Conservation (phyloP, 35 echinoderm and acorn worm species). For the Eucidaris tribuloides region DNA sequence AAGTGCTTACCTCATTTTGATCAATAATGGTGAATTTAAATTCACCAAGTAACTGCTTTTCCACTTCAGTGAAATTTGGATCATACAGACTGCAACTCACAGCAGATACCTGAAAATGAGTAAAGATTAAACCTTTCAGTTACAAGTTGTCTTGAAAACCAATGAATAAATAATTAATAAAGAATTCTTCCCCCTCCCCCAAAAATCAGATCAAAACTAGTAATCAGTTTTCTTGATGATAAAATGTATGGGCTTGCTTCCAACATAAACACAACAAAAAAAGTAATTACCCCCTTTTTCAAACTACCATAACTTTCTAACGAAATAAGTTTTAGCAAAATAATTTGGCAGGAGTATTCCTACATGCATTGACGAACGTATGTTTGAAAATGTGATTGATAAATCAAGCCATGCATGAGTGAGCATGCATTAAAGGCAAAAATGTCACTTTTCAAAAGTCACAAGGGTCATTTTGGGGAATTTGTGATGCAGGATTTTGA, state of each 20-base stretch:
- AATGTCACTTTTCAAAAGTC: no score
- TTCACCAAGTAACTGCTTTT: constrained; percentile 46
- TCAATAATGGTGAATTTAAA: constrained; percentile 45
- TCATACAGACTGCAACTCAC: constrained; percentile 69
- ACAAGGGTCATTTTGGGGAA: no score
- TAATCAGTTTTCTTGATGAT: neutral
- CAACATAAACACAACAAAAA: no score
- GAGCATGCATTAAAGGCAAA: no score
- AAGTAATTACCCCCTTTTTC: neutral
- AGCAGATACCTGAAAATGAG: constrained; percentile 42
- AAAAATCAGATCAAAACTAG: neutral
- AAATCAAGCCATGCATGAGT: no score
- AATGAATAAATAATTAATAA: neutral
- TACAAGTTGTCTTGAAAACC: neutral
- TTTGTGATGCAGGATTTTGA: no score
- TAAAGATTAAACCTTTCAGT: neutral
- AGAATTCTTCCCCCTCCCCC: neutral
- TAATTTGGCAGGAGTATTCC: no score
- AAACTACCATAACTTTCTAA: neutral
- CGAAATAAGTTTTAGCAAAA: no score
- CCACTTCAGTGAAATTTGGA: constrained; percentile 66
- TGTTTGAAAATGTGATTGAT: no score
- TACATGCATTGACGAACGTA: no score
- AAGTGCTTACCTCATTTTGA: constrained; percentile 72
- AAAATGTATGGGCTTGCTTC: no score